A percentile compares a stretch with the other conserved stretches of the same genome.
Conservation (phyloP, 2,888 invertebrate genomes). For the Sesamia inferens region DNA sequence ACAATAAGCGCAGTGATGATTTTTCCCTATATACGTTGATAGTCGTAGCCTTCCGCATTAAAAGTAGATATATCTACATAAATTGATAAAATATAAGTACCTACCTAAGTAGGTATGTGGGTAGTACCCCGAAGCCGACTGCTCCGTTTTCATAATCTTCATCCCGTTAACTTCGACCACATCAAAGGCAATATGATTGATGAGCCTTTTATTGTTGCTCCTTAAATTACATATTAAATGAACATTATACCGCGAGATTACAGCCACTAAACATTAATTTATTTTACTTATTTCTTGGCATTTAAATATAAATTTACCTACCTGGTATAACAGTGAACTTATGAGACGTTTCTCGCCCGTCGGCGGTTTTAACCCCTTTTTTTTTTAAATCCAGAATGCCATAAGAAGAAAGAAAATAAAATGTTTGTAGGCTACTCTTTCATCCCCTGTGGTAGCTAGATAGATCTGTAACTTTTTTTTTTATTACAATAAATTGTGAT, state of each 20-base stretch:
- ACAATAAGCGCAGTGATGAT: background rate
- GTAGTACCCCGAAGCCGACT: background rate
- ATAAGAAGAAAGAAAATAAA: background rate
- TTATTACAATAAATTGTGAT: background rate
- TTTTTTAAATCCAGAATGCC: background rate
- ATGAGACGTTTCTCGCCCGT: background rate
- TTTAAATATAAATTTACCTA: background rate
- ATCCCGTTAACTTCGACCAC: conserved; percentile 61
- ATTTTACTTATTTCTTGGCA: background rate
- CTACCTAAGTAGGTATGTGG: no score
- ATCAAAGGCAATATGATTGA: conserved; percentile 65
- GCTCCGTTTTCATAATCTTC: conserved; percentile 20
- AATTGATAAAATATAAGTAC: background rate
- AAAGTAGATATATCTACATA: background rate
- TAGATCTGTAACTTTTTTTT: background rate
- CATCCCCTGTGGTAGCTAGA: background rate
- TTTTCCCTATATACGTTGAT: no score
- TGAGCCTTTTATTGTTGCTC: conserved; percentile 54
- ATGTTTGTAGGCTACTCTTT: background rate
- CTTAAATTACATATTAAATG: conserved; percentile 8
- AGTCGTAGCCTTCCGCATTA: background rate
- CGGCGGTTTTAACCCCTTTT: background rate
- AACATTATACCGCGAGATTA: background rate
- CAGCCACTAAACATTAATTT: background rate
- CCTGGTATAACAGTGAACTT: background rate